These are phyloP conservation scores for Eilema caniola DNA, from an alignment of 2,888 invertebrate species.

Conservation along the genomic window DNA sequence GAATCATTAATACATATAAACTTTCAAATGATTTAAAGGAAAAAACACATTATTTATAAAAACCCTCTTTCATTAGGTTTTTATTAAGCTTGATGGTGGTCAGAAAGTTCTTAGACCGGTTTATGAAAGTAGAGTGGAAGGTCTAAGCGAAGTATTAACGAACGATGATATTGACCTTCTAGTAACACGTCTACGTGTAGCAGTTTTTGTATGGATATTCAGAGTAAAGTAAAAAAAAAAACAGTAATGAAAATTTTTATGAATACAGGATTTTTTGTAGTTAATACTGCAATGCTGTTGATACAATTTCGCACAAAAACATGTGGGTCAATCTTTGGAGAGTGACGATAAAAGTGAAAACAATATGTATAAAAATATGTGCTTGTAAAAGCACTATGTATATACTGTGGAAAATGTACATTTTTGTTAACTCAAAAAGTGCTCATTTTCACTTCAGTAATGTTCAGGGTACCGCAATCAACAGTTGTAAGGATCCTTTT, in stretches of 20 bases:
- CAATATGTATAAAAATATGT: too few relatives aligned
- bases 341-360: too few relatives aligned
- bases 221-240: background rate
- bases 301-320: too few relatives aligned
- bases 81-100: conserved; percentile 19
- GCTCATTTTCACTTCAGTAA: too few relatives aligned
- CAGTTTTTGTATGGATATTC: background rate
- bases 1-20: background rate
- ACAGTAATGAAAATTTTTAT: background rate
- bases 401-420: too few relatives aligned
- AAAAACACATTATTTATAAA: conserved; percentile 9
- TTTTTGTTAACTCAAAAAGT: too few relatives aligned
- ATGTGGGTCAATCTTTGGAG: too few relatives aligned
- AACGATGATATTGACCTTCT: conserved; percentile 8
- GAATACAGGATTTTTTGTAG: background rate
- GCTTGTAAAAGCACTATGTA: too few relatives aligned
- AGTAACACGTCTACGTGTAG: background rate
- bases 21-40: conserved; percentile 13
- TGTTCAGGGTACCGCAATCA: too few relatives aligned
- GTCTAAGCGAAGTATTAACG: conserved; percentile 6
- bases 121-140: conserved; percentile 23
- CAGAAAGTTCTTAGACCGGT: conserved; percentile 22
- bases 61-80: conserved; percentile 22
- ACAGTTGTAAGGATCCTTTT: too few relatives aligned
- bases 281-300: background rate